phyloP scores from a whole-genome alignment of 1,140 invertebrate species.

The Paracyclopina nana region DNA sequence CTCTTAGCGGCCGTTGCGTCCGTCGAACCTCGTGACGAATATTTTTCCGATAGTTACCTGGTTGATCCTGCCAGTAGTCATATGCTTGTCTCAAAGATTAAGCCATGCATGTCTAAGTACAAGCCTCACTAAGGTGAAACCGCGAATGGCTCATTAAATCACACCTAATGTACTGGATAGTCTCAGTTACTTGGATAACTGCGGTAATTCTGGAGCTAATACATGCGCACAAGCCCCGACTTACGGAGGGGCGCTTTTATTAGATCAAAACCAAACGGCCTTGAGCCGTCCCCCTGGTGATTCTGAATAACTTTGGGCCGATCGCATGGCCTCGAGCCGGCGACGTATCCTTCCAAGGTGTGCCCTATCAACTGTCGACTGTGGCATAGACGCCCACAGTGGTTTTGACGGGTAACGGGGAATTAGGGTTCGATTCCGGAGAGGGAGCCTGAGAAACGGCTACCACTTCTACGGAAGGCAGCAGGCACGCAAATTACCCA shows the following conservation, averaged over 20 bases:
- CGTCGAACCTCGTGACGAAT: no score
- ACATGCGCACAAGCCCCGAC: slow-evolving; percentile 44
- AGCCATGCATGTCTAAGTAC: slow-evolving; percentile 45
- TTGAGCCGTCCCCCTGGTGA: no score
- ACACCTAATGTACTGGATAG: slow-evolving; percentile 49
- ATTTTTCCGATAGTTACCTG: slow-evolving; percentile 29
- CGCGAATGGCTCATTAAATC: slow-evolving; percentile 59
- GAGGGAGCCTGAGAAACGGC: slow-evolving; percentile 73
- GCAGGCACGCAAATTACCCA: slow-evolving; percentile 73
- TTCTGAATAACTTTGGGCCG: slow-evolving; percentile 54
- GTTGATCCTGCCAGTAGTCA: slow-evolving; percentile 37
- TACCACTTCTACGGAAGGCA: slow-evolving; percentile 81
- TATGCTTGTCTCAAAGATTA: slow-evolving; percentile 40
- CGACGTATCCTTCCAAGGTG: slow-evolving; percentile 63
- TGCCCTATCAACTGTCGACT: slow-evolving; percentile 68
- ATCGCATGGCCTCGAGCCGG: slow-evolving; percentile 49
- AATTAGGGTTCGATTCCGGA: slow-evolving; percentile 37
- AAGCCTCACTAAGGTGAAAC: slow-evolving; percentile 43
- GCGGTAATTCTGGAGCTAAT: slow-evolving; percentile 69
- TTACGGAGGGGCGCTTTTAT: slow-evolving; percentile 48
- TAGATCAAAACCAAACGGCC: slow-evolving; percentile 39
- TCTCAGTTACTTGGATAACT: slow-evolving; percentile 59
- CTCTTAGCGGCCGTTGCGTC: no score
- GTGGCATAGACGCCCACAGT: slow-evolving; percentile 48
- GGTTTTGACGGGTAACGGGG: slow-evolving; percentile 51